Base-by-base conservation (phyloP, 2,888 invertebrate species). In the Andrena haemorrhoa region DNA sequence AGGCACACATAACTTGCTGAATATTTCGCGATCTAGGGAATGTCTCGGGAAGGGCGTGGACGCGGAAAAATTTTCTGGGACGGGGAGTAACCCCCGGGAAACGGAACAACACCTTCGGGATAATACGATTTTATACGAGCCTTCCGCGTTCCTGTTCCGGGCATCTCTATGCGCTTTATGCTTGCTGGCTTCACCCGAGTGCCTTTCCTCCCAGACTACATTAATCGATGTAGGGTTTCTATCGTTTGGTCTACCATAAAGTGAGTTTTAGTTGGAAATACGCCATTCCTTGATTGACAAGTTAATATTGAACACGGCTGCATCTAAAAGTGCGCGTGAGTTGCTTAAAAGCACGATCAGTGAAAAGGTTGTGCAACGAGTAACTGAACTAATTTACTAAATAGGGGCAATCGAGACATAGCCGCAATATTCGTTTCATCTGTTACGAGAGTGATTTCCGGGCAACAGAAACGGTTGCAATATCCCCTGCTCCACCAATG, bases 21-120 rank as follows among this genome's bases (percentile, higher is more conserved):
- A 89, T 88, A 89, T 86, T 87, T 87, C 78, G 85, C 77, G 88
- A 86, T 82, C 75, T 78, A 35, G 75, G 58, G 65, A 61, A 81
- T 33, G 75, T 33, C 75, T 60, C 58, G 53, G 56, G 49, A 64
- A 23, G 29, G 61, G 72, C 65, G 68, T 29, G 63, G 79, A 83
- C 79, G 79, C 75, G 87, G 83, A 87, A 82, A 82, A 85, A 85
- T 87, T 47, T 81, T 76, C 71, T 69, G 66, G 77, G 74, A 75
- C 73, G 76, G 61, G 71, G 64, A 71, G 75, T 10, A 26, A 12
- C 73, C 79, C 66, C 56, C 58, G 82, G 74, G 63, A 79, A 29
- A 20, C 26, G 60, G 75, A 79, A 79, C 75, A 64, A 66, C 71
- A 70, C 77, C 69, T 79, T 79, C 41, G 77, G 71, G 79, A 78